Evolutionary conservation across 2,113 vertebrate genomes (phyloP), one percentile per base, ranked within the genome.

Genomic region (Labrus mixtus): DNA sequence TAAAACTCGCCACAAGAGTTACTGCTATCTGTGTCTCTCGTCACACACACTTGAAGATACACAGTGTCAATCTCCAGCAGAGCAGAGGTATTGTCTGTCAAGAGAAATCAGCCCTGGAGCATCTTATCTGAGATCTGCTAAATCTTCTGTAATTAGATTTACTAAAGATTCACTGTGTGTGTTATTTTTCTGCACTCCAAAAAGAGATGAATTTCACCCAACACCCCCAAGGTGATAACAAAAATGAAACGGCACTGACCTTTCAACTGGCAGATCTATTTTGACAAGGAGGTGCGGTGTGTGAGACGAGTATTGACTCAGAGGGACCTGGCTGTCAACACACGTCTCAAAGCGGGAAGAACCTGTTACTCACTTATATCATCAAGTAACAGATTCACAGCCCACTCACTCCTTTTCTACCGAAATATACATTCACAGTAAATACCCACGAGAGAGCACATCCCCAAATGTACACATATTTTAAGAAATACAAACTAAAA

Each of bases 141-240:
- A 81, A 75, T 86, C 79, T 79, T 41, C 81, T 60, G 60, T 81
- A 65, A 83, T 86, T 71, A 72, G 83, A 79, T 68, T 70, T 60
- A 67, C 53, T 9, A 53, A 54, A 71, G 60, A 78, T 57, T 37
- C 43, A 20, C 22, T 11, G 25, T 33, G 17, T 64, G 53, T 63
- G 55, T 78, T 59, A 33, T 75, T 58, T 63, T 73, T 10, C 0
- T n/a, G 22, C 6, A 36, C 48, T 46, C 65, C 50, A 61, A 20
- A 72, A 78, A 74, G 56, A 50, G 48, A 68, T 61, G 56, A 2
- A 53, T 83, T 81, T 81, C 75, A 57, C 69, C 2, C 0, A 45
- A 59, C 51, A 16, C 8, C 78, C 78, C 66, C 17, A n/a, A 8
- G n/a, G 60, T 77, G 64, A 78, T 51, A 70, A 56, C 2, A 0